Conservation (phyloP, 2,888 invertebrate genomes). For the Drosophila lutescens region DNA sequence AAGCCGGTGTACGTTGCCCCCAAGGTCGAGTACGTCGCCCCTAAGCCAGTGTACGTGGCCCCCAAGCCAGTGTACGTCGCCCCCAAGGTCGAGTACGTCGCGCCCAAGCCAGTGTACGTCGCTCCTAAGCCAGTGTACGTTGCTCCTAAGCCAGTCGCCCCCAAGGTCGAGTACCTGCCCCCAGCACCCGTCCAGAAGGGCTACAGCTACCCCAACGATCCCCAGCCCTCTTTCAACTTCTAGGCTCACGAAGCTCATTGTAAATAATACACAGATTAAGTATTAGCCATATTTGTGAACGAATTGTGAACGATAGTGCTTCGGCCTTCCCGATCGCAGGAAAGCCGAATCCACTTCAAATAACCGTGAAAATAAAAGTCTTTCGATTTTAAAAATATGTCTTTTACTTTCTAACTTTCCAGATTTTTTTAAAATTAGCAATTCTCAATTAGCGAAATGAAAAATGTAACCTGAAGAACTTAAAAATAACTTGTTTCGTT, state of each 20-base stretch:
- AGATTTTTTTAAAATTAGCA: no score
- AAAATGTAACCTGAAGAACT: neutral
- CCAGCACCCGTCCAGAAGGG: conserved; percentile 50
- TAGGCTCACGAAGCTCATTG: conserved; percentile 56
- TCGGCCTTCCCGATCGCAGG: conserved; percentile 21
- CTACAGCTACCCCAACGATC: conserved; percentile 81
- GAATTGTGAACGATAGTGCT: conserved; percentile 31
- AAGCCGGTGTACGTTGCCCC: conserved; percentile 25
- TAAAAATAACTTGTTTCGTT: neutral
- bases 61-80: conserved; percentile 16
- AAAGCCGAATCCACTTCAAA: conserved; percentile 33
- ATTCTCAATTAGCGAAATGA: no score
- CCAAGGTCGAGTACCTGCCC: conserved; percentile 48
- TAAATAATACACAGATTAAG: conserved; percentile 64
- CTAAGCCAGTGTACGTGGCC: conserved; percentile 19
- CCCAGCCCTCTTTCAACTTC: conserved; percentile 77
- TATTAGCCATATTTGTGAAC: conserved; percentile 69
- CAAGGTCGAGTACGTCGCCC: neutral
- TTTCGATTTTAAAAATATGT: conserved; percentile 23
- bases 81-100: neutral
- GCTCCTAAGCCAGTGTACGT: neutral
- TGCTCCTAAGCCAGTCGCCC: conserved; percentile 14
- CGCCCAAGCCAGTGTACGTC: neutral
- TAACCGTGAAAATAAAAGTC: conserved; percentile 39
- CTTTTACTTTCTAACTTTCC: neutral